Conservation (phyloP, 2,888 invertebrate genomes). For the Melipona bicolor region DNA sequence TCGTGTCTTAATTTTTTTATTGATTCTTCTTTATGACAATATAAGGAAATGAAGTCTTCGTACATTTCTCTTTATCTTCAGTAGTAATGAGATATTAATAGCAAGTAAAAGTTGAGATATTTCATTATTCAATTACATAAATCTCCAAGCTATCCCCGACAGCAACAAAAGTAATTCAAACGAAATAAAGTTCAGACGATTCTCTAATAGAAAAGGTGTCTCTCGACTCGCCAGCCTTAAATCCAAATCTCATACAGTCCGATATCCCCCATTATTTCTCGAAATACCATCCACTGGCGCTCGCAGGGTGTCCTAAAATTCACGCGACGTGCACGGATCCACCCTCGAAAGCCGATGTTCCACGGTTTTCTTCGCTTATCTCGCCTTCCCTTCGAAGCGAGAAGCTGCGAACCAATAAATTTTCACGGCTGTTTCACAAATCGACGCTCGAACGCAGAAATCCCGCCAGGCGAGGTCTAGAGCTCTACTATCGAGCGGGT, state of each 20-base stretch:
- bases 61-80: not conserved
- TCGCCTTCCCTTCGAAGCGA: not conserved
- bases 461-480: not conserved
- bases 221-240: not conserved
- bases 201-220: not conserved
- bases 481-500: not conserved
- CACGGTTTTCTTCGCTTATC: not conserved
- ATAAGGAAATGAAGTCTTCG: no score
- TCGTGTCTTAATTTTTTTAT: no score
- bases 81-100: not conserved
- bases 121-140: not conserved
- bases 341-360: no score
- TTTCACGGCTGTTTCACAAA: not conserved
- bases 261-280: not conserved
- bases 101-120: not conserved
- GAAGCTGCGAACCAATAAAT: not conserved
- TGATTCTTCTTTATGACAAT: no score
- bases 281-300: not conserved
- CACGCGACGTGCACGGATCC: no score
- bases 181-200: not conserved
- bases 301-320: not conserved
- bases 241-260: not conserved
- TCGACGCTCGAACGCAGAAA: not conserved
- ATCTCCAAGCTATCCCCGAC: not conserved
- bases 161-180: not conserved